phyloP scores from a whole-genome alignment of 2,797 vertebrate genomes.

The Sebastes taczanowskii region DNA sequence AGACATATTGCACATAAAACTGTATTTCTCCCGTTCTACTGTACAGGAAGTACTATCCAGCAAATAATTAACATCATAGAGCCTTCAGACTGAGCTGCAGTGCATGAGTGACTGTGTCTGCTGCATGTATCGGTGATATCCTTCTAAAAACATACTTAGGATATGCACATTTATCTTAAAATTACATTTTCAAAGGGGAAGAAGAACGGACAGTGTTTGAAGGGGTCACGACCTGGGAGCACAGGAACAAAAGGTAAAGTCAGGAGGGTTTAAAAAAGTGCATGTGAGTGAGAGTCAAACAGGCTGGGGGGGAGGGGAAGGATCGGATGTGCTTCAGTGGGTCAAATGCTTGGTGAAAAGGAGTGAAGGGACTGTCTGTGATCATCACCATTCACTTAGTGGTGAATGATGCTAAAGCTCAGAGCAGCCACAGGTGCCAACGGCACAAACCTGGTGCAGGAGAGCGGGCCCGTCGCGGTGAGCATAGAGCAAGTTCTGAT shows the following conservation, averaged over 20 bases:
- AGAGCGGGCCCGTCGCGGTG: constrained; percentile 74
- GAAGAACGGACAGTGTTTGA: neutral
- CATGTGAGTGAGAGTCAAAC: constrained; percentile 27
- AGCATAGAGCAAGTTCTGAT: constrained; percentile 84
- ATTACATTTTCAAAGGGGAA: neutral
- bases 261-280: constrained; percentile 8
- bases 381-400: constrained; percentile 59
- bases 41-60: no score
- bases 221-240: constrained; percentile 19
- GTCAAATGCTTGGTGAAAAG: constrained; percentile 23
- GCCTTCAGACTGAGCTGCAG: neutral
- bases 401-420: constrained; percentile 64
- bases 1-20: no score
- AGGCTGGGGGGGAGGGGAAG: constrained; percentile 9
- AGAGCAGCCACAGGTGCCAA: constrained; percentile 68
- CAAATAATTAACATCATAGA: neutral
- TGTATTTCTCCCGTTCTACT: no score
- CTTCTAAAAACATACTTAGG: neutral
- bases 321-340: constrained; percentile 17
- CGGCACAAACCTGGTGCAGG: constrained; percentile 82
- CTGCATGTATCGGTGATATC: neutral
- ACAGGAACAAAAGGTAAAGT: constrained; percentile 30
- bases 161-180: neutral
- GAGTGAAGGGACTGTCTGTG: constrained; percentile 47
- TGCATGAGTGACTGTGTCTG: neutral